Evolutionary conservation across 2,797 vertebrate species (phyloP).

Genomic region (Crocidura indochinensis): DNA sequence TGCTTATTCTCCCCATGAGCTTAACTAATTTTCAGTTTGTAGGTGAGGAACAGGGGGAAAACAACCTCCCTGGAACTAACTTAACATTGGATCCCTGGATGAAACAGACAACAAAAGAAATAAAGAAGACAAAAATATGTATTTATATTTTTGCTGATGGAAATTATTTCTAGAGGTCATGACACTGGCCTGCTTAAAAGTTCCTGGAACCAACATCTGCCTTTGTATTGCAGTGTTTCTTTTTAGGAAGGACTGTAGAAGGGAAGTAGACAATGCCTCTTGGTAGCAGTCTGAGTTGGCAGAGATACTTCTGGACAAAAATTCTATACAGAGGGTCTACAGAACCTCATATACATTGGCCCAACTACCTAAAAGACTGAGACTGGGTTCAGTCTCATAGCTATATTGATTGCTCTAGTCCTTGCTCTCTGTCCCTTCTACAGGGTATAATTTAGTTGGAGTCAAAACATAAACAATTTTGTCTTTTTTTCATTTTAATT

Average conservation of each 20-base stretch:
- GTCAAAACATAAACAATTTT: not conserved
- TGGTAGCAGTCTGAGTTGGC: constrained; percentile 56
- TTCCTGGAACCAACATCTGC: constrained; percentile 78
- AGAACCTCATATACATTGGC: not conserved
- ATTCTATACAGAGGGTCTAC: not conserved
- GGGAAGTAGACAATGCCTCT: constrained; percentile 59
- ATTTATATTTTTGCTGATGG: constrained; percentile 81
- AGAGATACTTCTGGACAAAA: constrained; percentile 1
- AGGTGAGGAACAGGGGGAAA: not conserved
- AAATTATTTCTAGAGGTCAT: constrained; percentile 78
- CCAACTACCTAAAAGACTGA: not conserved
- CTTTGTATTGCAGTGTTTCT: constrained; percentile 44
- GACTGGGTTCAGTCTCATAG: not conserved
- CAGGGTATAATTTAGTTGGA: not conserved
- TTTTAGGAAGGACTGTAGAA: constrained; percentile 75
- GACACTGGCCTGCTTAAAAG: constrained; percentile 53
- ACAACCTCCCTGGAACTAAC: not conserved
- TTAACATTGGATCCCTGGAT: not conserved
- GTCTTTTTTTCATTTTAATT: not conserved
- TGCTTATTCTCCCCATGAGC: not conserved
- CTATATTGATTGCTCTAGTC: not conserved
- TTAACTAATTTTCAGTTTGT: not conserved
- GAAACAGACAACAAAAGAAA: constrained; percentile 73
- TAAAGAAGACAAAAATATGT: not conserved
- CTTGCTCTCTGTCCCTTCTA: not conserved